Base-by-base conservation (phyloP, 2,888 invertebrate genomes). In the Galerucella calmariensis region DNA sequence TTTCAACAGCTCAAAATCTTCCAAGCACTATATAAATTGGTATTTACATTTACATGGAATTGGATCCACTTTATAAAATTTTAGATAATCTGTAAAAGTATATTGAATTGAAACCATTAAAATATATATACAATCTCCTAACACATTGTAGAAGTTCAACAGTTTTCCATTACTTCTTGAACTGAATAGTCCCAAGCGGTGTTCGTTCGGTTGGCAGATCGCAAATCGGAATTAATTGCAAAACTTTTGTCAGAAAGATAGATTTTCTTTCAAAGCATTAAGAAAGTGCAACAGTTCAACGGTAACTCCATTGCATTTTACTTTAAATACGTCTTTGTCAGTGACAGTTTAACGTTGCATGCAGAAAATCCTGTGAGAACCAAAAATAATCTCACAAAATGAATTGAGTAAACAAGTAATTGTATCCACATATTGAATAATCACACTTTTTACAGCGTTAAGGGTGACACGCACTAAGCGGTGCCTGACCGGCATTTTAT, bases 161-260 rank as follows among this genome's bases (percentile, higher is more conserved):
- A 58, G 65, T 71, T 71, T 71, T 71, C 71, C 65, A 71, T 71
- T 71, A 71, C 56, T 41, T 44, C 65, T 41, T 58, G 46, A 24
- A 66, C 24, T 56, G 71, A 71, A 61, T 41, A 58, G 58, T 65
- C 58, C 71, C 65, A 16, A 27, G 27, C 11, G 58, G 65, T 53
- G 71, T 66, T 71, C 71, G 46, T 65, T 71, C 71, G 56, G 27
- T 58, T 71, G 71, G 71, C 71, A 71, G 65, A 71, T 71, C 71
- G 71, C 71, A 71, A 71, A 71, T 71, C 71, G 58, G 71, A 71
- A 71, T 71, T 71, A 71, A 71, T 71, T 71, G 71, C 71, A 59
- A 71, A 71, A 71, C 71, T 71, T 71, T 71, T 71, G 71, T 71
- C 56, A 46, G 71, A 71, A 71, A 71, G 71, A 71, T 66, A 58